These are phyloP conservation scores for Hippocampus abdominalis DNA, from an alignment of 2,113 vertebrate genomes.

Conservation along the genomic window DNA sequence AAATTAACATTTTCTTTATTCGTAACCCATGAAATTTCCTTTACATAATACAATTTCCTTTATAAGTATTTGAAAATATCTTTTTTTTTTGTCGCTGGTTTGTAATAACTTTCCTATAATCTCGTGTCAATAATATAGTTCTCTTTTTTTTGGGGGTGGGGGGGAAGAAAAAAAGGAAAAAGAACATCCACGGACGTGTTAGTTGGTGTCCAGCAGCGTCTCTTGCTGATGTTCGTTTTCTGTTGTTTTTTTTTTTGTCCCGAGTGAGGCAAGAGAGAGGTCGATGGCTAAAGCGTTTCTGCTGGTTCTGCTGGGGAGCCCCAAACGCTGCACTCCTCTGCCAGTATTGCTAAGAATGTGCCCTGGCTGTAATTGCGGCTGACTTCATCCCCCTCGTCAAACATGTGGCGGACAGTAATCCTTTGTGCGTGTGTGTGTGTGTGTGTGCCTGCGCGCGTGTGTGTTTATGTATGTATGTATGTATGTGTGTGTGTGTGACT, in stretches of 20 bases:
- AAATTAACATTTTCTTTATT: conserved; percentile 66
- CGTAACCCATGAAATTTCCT: conserved; percentile 60
- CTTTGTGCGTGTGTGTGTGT: neutral
- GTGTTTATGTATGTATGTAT: too few species aligned
- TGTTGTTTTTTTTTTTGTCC: neutral
- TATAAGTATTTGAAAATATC: conserved; percentile 77
- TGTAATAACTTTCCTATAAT: conserved; percentile 67
- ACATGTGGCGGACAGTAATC: conserved; percentile 37
- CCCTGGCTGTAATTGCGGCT: conserved; percentile 25
- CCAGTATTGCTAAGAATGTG: conserved; percentile 26
- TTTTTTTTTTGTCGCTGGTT: conserved; percentile 62
- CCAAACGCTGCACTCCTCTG: neutral
- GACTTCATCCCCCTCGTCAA: conserved; percentile 16
- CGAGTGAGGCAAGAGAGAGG: conserved; percentile 13
- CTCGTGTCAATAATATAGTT: conserved; percentile 65
- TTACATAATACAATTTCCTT: conserved; percentile 64
- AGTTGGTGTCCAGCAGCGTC: conserved; percentile 69
- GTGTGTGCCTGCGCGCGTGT: neutral
- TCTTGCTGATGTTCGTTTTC: neutral
- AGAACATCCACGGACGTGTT: conserved; percentile 63
- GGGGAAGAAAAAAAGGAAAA: conserved; percentile 17
- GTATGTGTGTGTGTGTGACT: neutral
- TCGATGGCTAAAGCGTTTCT: conserved; percentile 19
- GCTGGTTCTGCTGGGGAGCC: neutral
- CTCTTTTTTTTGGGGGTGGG: conserved; percentile 20